Evolutionary conservation across 2,888 invertebrate species (phyloP).

Genomic region (Drosophila quinaria): DNA sequence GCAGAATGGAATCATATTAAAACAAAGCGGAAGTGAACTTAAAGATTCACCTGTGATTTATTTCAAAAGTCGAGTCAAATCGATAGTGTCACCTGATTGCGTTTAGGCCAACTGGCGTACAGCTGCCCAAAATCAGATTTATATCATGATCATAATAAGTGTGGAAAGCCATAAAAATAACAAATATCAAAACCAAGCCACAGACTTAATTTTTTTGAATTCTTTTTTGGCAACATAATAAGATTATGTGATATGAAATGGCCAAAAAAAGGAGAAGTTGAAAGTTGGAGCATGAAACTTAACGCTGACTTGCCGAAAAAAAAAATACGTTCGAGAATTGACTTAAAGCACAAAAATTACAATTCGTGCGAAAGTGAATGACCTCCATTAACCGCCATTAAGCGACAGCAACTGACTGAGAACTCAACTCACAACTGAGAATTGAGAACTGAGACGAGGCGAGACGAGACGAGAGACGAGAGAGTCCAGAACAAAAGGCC

Average conservation of each 20-base stretch:
- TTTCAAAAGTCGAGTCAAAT: background rate
- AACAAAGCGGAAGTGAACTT: constrained; percentile 26
- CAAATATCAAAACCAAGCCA: constrained; percentile 33
- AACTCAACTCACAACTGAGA: constrained; percentile 1
- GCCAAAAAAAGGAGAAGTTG: constrained; percentile 10
- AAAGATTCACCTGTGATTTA: background rate
- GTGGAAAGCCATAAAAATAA: constrained; percentile 63
- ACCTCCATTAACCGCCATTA: constrained; percentile 86
- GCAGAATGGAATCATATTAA: background rate
- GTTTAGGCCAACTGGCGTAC: constrained; percentile 48
- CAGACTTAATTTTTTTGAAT: background rate
- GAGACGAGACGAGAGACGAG: constrained; percentile 11
- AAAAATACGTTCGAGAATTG: constrained; percentile 55
- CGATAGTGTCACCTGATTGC: background rate
- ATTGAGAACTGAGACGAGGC: constrained; percentile 19
- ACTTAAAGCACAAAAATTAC: constrained; percentile 81
- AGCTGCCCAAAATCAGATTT: constrained; percentile 44
- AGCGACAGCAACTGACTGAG: constrained; percentile 34
- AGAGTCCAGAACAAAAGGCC: constrained; percentile 49
- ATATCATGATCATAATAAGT: constrained; percentile 61
- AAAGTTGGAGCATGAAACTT: constrained; percentile 44
- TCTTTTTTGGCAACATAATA: constrained; percentile 66
- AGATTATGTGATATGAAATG: constrained; percentile 61
- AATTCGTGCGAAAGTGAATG: constrained; percentile 86
- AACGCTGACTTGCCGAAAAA: constrained; percentile 51